phyloP scores from a whole-genome alignment of 2,113 vertebrate genomes.

The Pipra filicauda region DNA sequence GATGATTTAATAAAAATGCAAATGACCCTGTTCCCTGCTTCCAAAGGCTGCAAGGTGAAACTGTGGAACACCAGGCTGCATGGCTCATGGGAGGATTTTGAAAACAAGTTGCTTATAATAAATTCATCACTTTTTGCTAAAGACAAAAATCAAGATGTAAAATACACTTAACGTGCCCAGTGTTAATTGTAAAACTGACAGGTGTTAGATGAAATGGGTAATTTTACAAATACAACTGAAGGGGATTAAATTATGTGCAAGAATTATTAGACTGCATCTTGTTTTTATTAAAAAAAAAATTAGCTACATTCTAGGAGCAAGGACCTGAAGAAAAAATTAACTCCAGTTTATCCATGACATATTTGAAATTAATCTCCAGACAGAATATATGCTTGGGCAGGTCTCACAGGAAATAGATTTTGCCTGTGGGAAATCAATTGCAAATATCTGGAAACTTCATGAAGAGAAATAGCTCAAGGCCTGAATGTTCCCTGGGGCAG shows the following conservation, averaged over 20 bases:
- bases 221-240: conserved; percentile 27
- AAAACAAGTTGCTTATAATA: not conserved
- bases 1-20: not conserved
- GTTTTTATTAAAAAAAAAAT: conserved; percentile 35
- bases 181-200: conserved; percentile 40
- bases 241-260: conserved; percentile 26
- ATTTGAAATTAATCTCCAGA: conserved; percentile 21
- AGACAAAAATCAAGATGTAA: not conserved
- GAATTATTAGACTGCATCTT: conserved; percentile 39
- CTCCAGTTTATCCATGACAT: not conserved
- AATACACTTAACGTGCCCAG: not conserved
- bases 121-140: conserved; percentile 13
- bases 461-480: not conserved
- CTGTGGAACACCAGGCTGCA: not conserved
- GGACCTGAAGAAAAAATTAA: conserved; percentile 15
- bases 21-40: not conserved
- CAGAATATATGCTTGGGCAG: not conserved
- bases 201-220: conserved; percentile 3
- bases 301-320: not conserved
- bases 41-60: not conserved
- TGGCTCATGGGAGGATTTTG: not conserved
- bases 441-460: not conserved
- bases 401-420: not conserved
- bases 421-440: not conserved
- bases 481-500: not conserved